A percentile compares a stretch with the other conserved stretches of the same genome.
phyloP scores from a whole-genome alignment of 2,888 invertebrate species.

The Polyommatus iphigenia region DNA sequence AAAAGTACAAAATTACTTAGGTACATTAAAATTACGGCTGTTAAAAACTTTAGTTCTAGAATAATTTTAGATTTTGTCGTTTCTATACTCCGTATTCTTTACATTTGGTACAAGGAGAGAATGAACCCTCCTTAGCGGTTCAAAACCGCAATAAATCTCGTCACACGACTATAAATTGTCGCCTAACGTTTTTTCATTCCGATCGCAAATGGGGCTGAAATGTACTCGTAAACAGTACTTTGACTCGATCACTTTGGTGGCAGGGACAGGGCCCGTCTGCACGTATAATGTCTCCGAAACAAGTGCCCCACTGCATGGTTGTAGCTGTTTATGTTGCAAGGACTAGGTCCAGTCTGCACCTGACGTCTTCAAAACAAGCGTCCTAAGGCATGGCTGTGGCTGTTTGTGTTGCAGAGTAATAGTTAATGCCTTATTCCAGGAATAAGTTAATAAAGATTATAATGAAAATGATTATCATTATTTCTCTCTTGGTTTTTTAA shows the following conservation, averaged over 20 bases:
- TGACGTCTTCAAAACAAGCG: no score
- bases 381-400: no score
- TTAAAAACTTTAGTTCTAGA: no score
- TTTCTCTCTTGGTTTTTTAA: neutral
- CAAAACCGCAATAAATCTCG: constrained; percentile 24
- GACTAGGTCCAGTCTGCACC: no score
- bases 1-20: no score
- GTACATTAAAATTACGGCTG: no score
- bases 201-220: constrained; percentile 28
- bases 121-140: constrained; percentile 12
- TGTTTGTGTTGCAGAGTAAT: no score
- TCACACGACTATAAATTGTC: constrained; percentile 23
- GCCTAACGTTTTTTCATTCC: constrained; percentile 26
- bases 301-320: neutral
- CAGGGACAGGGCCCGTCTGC: neutral
- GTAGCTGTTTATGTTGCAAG: no score
- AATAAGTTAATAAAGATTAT: no score
- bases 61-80: neutral
- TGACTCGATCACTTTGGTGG: neutral
- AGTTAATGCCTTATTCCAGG: no score
- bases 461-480: neutral
- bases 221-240: constrained; percentile 25
- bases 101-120: neutral
- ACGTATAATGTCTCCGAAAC: neutral
- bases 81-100: neutral